Evolutionary conservation across 2,888 invertebrate species (phyloP), one percentile per base, ranked within the genome.

Genomic region (Drosophila setosimentum): DNA sequence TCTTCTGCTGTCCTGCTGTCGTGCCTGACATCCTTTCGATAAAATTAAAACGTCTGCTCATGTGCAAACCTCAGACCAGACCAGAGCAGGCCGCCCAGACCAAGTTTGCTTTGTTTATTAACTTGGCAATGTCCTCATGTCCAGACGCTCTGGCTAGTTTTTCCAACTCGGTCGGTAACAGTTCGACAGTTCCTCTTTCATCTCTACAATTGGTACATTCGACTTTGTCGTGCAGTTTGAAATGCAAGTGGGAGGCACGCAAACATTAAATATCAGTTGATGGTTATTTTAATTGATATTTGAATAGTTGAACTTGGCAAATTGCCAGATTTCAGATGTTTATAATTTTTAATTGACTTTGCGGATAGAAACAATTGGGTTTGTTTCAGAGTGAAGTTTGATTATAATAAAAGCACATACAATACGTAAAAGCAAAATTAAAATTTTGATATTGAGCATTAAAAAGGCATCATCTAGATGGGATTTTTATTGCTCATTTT

Each of bases 21-120:
- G 21, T 63, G 82, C 76, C 82, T 73, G 75, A 71, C 86, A 76
- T 73, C 74, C 72, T 76, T 85, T 85, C 87, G 87, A 89, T 87
- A 87, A 87, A 87, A 87, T 87, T 81, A 81, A 87, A 89, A 84
- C 83, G 78, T 82, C 78, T 89, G 85, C 85, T 85, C 83, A 81
- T 87, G 87, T 83, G 87, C 60, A 73, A 75, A 76, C 77, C 69
- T 53, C 78, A 55, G 57, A 57, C 62, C 62, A 53, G 55, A 45
- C 29, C n/a, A 16, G 21, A 35, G 33, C 24, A 57, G 37, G 27
- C 57, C 82, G 42, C 32, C 57, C 82, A 70, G 68, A 66, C 68
- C 80, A 88, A 84, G 76, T 87, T 84, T 72, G 61, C 71, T 82
- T 87, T 87, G 83, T 83, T 83, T 87, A 87, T 87, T 74, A 82